phyloP scores from a whole-genome alignment of 2,888 invertebrate genomes.

The Brassicogethes aeneus region DNA sequence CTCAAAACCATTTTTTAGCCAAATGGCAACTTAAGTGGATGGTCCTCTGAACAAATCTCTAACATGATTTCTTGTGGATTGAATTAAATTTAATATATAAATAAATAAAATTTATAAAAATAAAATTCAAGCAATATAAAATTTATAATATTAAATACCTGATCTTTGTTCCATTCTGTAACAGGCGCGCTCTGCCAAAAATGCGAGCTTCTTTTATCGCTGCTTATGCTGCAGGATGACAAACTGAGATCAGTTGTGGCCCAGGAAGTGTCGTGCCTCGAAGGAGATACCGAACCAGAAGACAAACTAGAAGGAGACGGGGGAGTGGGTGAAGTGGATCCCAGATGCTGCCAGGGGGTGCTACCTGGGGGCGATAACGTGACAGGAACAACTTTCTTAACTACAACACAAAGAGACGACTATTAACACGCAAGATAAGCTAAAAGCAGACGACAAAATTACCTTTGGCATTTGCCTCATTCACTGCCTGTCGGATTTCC shows the following conservation, averaged over 20 bases:
- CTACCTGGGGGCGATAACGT: conserved; percentile 53
- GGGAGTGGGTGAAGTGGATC: conserved; percentile 43
- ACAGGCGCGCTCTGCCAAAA: conserved; percentile 64
- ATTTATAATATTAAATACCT: too few species aligned
- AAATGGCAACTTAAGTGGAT: too few species aligned
- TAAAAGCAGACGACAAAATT: too few species aligned
- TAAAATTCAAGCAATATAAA: too few species aligned
- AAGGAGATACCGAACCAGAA: conserved; percentile 50
- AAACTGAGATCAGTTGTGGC: conserved; percentile 48
- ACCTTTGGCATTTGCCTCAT: conserved; percentile 84
- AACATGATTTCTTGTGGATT: too few species aligned
- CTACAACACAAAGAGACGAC: conserved; percentile 34
- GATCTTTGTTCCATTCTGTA: conserved; percentile 69
- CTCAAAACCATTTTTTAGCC: too few species aligned
- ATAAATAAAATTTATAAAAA: too few species aligned
- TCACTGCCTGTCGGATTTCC: conserved; percentile 81
- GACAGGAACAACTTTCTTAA: conserved; percentile 57
- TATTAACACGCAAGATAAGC: neutral
- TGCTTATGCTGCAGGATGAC: conserved; percentile 55
- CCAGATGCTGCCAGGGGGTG: conserved; percentile 50
- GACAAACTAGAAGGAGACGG: conserved; percentile 58
- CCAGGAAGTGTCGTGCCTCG: conserved; percentile 43
- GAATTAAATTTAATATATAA: too few species aligned
- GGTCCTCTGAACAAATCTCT: too few species aligned
- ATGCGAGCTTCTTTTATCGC: conserved; percentile 53